A percentile compares a stretch with the other conserved stretches of the same genome.
phyloP scores from a whole-genome alignment of 2,888 invertebrate species.

The Cerastis leucographa region DNA sequence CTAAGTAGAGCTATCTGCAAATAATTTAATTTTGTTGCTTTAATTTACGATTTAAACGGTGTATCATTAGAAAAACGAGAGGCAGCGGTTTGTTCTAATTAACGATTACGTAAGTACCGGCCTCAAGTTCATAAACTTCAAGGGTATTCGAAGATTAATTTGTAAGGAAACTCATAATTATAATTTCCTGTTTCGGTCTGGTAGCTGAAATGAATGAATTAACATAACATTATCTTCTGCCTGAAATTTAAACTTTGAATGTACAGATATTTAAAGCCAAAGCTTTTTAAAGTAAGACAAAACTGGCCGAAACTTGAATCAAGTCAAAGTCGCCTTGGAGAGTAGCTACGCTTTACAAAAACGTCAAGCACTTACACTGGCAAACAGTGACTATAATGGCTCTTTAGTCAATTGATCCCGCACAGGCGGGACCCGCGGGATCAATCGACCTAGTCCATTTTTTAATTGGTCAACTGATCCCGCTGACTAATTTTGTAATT shows the following conservation, averaged over 20 bases:
- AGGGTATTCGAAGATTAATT: conserved; percentile 46
- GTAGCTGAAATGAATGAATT: conserved; percentile 44
- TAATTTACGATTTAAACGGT: background rate
- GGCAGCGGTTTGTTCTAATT: conserved; percentile 20
- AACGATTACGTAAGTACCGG: conserved; percentile 20
- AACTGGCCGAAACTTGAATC: conserved; percentile 29
- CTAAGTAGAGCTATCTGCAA: background rate
- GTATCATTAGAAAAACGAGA: conserved; percentile 7
- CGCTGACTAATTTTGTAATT: too few species aligned
- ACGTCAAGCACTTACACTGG: background rate
- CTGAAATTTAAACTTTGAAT: conserved; percentile 32
- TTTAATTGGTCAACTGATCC: too few species aligned
- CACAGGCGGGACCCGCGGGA: too few species aligned
- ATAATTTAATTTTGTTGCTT: background rate
- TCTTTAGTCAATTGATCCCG: too few species aligned
- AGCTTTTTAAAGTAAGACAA: conserved; percentile 34
- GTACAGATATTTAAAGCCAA: conserved; percentile 42
- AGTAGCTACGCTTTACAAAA: background rate
- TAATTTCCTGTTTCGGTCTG: conserved; percentile 50
- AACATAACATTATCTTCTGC: conserved; percentile 31
- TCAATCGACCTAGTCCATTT: too few species aligned
- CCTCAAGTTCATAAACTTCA: conserved; percentile 44
- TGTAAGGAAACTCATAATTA: conserved; percentile 44
- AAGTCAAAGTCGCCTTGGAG: conserved; percentile 59
- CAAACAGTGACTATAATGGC: background rate